These are phyloP conservation scores for Aythya baeri DNA, from an alignment of 2,113 vertebrate species.

Conservation along the genomic window DNA sequence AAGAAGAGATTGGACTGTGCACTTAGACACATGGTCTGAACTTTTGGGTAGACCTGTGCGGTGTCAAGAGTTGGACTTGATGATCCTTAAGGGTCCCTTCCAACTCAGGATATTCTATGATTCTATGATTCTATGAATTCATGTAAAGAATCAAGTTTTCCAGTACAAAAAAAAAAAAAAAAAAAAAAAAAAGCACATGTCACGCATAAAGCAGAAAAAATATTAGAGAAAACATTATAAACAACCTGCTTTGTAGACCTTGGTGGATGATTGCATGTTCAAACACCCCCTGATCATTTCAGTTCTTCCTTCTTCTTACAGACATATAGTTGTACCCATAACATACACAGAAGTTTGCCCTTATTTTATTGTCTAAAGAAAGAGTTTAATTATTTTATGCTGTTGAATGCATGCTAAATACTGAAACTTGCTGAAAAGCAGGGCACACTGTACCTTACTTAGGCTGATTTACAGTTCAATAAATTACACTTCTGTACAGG, in stretches of 20 bases:
- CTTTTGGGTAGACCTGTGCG: too few relatives aligned
- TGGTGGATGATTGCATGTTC: neutral
- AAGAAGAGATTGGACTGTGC: too few relatives aligned
- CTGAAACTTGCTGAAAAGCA: neutral
- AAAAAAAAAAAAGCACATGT: neutral
- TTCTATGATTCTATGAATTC: neutral
- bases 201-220: neutral
- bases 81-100: too few relatives aligned
- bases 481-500: neutral
- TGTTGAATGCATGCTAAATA: neutral
- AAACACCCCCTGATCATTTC: neutral
- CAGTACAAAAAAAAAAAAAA: neutral
- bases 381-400: neutral
- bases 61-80: too few relatives aligned
- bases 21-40: too few relatives aligned
- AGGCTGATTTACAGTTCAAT: neutral
- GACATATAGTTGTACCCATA: neutral
- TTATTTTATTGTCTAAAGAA: neutral
- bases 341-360: neutral
- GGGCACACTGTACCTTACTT: neutral
- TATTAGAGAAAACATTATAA: neutral
- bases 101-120: too few relatives aligned
- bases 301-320: neutral
- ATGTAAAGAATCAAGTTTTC: neutral
- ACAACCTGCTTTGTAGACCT: neutral